Evolutionary conservation across 2,113 vertebrate genomes (phyloP), one percentile per base, ranked within the genome.

Genomic region (Ceyx melanurus): DNA sequence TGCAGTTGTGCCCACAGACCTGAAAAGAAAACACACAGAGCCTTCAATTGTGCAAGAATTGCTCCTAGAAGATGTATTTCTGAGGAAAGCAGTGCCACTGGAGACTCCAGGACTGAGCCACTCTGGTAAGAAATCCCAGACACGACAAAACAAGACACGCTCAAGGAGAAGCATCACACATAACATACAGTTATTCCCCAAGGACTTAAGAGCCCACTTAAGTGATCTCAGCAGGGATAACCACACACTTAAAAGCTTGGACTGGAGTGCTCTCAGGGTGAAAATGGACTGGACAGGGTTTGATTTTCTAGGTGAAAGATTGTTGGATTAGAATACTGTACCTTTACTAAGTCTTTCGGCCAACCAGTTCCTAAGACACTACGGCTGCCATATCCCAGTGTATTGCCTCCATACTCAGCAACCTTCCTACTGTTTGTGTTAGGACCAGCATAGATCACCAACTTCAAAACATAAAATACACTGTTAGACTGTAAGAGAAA

Each of bases 391-490:
- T 99, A 99, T 86, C 99, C 99, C 95, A 99, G 97, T 82, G 99
- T 99, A 94, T 99, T 99, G 94, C 99, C 99, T 95, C 99, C 99
- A 89, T 99, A 99, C 93, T 99, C 99, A 70, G 99, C 98, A 96
- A 99, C 99, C 98, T 99, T 99, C 94, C 99, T 99, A 97, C 99
- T 99, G 97, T 99, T 99, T 94, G 99, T 99, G 98, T 99, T 99
- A 90, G 99, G 99, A 82, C 99, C 99, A 91, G 99, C 99, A 54
- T 99, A 99, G 93, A 99, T 99, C 96, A 99, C 99, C 98, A 99
- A 97, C 99, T 99, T 96, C 95, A 97, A 98, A 98, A 97, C 97
- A 98, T 96, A 97, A 97, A 97, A 97, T 97, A 97, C 78, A 97
- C 96, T 95, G 96, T 98, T 97, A 97, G 97, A 97, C 97, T 97